Percentiles rank a stretch among this genome's conserved stretches.
Conservation (phyloP, 2,113 vertebrate genomes). For the Laticauda laticaudata region DNA sequence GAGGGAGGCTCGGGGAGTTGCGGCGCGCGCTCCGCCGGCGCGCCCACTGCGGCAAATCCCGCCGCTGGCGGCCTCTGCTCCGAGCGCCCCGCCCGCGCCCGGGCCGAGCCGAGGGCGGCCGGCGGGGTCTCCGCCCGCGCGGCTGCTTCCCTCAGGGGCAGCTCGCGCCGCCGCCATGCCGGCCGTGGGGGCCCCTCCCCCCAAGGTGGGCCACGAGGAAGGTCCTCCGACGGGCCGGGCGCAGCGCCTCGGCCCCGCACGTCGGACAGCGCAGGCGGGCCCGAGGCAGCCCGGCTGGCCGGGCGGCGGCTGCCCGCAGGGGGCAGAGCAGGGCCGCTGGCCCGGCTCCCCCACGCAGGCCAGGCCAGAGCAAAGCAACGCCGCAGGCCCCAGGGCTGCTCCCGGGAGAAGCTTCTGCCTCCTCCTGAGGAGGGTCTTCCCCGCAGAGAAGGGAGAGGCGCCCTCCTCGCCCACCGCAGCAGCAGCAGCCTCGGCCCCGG, state of each 20-base stretch:
- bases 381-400: neutral
- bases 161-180: neutral
- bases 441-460: neutral
- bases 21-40: constrained; percentile 45
- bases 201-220: neutral
- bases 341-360: neutral
- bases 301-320: neutral
- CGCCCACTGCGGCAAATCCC: constrained; percentile 82
- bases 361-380: neutral
- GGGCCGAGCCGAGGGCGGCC: neutral
- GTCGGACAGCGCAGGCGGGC: neutral
- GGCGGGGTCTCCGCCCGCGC: neutral
- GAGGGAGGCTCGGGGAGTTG: neutral
- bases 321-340: no score
- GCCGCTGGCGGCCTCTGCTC: constrained; percentile 68
- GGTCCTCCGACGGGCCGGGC: neutral
- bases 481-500: no score
- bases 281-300: neutral
- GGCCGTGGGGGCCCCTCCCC: neutral
- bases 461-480: no score
- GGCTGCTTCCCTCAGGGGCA: neutral
- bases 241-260: no score
- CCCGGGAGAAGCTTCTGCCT: neutral
- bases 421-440: neutral
- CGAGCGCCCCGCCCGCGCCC: neutral